Percentiles rank a stretch among this genome's conserved stretches.
Evolutionary conservation across 2,113 vertebrate species (phyloP).

Genomic region (Brachionichthys hirsutus): DNA sequence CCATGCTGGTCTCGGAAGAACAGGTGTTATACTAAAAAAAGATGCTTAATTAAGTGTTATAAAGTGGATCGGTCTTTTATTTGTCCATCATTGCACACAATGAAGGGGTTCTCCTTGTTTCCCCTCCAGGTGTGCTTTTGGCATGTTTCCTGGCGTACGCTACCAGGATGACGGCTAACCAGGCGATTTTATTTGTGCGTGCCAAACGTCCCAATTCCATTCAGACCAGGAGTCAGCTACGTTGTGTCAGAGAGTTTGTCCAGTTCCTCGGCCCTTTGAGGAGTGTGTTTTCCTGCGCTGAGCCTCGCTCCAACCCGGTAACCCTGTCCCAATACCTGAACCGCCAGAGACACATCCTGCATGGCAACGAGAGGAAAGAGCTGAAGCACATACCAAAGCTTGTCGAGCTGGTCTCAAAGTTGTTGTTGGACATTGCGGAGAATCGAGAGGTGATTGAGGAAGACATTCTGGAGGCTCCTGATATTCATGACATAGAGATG

Average conservation of each 20-base stretch:
- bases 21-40: conserved; percentile 77
- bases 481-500: conserved; percentile 83
- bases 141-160: conserved; percentile 93
- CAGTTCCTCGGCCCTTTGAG: conserved; percentile 89
- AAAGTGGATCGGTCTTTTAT: background rate
- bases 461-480: conserved; percentile 79
- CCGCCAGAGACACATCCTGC: conserved; percentile 90
- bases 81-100: background rate
- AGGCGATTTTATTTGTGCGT: conserved; percentile 90
- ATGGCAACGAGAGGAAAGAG: conserved; percentile 88
- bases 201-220: conserved; percentile 91
- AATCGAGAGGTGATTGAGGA: conserved; percentile 87
- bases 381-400: conserved; percentile 91
- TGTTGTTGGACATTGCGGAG: conserved; percentile 87
- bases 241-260: conserved; percentile 87
- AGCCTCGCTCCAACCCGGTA: conserved; percentile 80
- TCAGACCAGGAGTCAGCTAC: conserved; percentile 90
- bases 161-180: conserved; percentile 90
- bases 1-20: conserved; percentile 91
- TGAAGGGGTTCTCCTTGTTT: background rate
- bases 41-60: background rate
- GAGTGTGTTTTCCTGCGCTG: conserved; percentile 86
- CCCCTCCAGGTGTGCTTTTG: conserved; percentile 85
- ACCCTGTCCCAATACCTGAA: conserved; percentile 89
- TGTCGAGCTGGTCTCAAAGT: conserved; percentile 83